Conservation (phyloP, 2,113 vertebrate species). For the Mixornis gularis region DNA sequence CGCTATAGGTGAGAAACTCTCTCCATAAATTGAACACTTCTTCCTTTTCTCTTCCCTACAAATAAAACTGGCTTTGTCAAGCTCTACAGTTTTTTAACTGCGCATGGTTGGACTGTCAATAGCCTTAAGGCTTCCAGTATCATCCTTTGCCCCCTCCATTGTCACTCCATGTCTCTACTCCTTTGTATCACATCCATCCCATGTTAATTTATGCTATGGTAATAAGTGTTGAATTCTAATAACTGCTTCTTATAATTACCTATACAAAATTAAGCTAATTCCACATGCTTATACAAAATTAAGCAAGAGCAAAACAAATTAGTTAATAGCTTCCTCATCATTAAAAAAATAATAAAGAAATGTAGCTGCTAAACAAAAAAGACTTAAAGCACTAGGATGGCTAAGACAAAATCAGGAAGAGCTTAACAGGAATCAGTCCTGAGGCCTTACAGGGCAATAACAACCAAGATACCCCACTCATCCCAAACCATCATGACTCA, state of each 20-base stretch:
- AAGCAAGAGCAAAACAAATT: background rate
- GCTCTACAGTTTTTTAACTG: background rate
- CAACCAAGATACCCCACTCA: background rate
- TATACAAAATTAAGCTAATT: background rate
- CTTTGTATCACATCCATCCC: background rate
- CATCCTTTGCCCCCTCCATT: background rate
- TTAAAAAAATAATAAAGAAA: background rate
- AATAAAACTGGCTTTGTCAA: background rate
- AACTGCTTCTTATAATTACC: background rate
- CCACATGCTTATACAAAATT: background rate
- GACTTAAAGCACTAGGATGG: background rate
- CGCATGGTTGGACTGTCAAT: background rate
- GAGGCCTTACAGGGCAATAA: background rate
- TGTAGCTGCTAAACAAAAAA: background rate
- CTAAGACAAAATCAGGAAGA: background rate
- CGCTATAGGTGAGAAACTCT: background rate
- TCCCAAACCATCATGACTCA: background rate
- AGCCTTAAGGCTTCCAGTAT: background rate
- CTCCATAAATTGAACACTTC: fast-evolving
- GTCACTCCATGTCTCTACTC: background rate
- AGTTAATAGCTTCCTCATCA: background rate
- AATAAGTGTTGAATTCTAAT: background rate
- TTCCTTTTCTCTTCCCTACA: background rate
- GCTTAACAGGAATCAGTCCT: background rate
- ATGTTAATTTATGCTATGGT: background rate